Conservation (phyloP, 2,888 invertebrate species). For the Noctua fimbriata region DNA sequence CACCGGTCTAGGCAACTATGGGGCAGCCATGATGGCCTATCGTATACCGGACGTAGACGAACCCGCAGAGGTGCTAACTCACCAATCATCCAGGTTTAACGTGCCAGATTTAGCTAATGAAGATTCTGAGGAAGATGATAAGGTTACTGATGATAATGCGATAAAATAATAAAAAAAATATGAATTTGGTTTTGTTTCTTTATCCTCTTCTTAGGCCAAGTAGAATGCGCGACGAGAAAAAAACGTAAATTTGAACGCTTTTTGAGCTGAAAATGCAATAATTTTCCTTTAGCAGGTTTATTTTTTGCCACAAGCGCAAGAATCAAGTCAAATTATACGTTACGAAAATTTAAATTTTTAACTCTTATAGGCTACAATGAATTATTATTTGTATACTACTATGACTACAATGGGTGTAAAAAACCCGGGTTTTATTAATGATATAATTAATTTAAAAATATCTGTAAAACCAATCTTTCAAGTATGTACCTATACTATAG, state of each 20-base stretch:
- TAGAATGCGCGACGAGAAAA: not conserved
- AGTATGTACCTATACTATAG: no score
- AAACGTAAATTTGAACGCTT: not conserved
- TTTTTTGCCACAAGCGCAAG: not conserved
- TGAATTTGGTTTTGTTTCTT: not conserved
- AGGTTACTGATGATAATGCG: constrained; percentile 21
- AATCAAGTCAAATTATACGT: not conserved
- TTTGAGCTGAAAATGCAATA: not conserved
- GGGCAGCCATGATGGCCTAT: constrained; percentile 85
- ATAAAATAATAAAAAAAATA: not conserved
- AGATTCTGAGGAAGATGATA: constrained; percentile 59
- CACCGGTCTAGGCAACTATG: constrained; percentile 85
- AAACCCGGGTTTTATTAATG: no score
- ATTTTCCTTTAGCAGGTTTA: not conserved
- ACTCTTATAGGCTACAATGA: no score
- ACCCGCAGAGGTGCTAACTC: constrained; percentile 70
- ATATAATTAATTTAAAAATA: no score
- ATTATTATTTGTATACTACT: no score
- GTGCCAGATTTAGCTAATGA: constrained; percentile 68
- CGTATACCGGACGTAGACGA: constrained; percentile 83
- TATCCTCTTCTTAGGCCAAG: not conserved
- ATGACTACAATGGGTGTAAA: no score
- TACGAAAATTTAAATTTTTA: not conserved
- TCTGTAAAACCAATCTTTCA: no score
- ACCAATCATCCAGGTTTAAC: constrained; percentile 84